Evolutionary conservation across 2,113 vertebrate genomes (phyloP), one percentile per base, ranked within the genome.

Genomic region (Gnathonemus echidnorhynchus): DNA sequence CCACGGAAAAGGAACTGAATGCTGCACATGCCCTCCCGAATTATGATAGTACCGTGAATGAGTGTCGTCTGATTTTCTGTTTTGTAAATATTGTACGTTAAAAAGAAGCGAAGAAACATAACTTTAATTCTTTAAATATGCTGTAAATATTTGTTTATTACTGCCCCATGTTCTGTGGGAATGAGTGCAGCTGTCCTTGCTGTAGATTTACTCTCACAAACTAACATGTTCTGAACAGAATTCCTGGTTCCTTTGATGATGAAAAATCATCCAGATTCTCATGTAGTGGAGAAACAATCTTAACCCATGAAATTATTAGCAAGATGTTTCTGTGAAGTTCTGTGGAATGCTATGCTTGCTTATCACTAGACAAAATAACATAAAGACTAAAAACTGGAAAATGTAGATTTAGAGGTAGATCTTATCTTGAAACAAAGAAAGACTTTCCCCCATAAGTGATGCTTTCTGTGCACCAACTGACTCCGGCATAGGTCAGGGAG

Each of bases 11-110:
- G 95, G 94, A 95, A 95, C 96, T 92, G 90, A 74, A 93, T 95
- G 96, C 97, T 97, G 94, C 96, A 95, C 96, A 95, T 95, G 94
- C 95, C 94, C 92, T 96, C 1, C 1, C 0, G 24, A n/a, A 62
- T n/a, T 2, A 62, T 0, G 9, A 27, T 10, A 11, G 58, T 27
- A 66, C 58, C n/a, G 0, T 10, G n/a, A 66, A 66, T 66, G n/a
- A n/a, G 56, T 27, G 0, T 66, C 1, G n/a, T 66, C 58, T 62
- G 21, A 24, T 66, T 66, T 66, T 66, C 58, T 66, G n/a, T 27
- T 66, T 27, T 27, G n/a, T 3, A 27, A 70, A 70, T 70, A 70
- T 11, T 66, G n/a, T 66, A n/a, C 0, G 0, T 62, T 62, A 24
- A 62, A 62, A n/a, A 62, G 21, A n/a, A 62, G 53, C 0, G 7